A percentile compares a stretch with the other conserved stretches of the same genome.
Conservation (phyloP, 2,113 vertebrate genomes). For the Albula glossodonta region DNA sequence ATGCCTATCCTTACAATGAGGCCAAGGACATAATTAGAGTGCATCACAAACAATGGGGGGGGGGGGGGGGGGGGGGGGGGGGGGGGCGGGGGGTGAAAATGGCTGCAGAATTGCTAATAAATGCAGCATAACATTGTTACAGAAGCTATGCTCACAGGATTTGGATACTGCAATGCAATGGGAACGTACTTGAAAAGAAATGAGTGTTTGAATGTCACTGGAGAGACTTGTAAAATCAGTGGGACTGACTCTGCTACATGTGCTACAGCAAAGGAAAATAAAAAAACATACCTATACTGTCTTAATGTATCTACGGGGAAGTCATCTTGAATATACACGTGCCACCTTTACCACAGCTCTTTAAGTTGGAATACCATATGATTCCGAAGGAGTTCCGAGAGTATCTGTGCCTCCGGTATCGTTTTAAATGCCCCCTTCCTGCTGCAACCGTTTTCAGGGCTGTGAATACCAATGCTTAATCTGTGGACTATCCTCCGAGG, state of each 20-base stretch:
- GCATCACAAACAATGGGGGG: neutral
- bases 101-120: neutral
- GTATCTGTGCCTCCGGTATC: neutral
- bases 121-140: conserved; percentile 9
- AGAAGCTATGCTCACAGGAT: conserved; percentile 17
- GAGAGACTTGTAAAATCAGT: conserved; percentile 12
- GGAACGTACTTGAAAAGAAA: conserved; percentile 1
- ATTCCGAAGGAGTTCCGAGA: neutral
- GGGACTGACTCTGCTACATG: neutral
- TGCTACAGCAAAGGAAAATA: conserved; percentile 9
- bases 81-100: neutral
- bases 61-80: conserved; percentile 9
- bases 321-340: neutral
- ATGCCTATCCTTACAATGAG: neutral
- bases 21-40: neutral
- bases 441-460: neutral
- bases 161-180: conserved; percentile 38
- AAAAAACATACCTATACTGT: neutral
- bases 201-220: conserved; percentile 6
- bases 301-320: neutral
- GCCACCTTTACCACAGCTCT: neutral
- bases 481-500: neutral
- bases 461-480: neutral
- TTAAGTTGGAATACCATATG: neutral
- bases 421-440: neutral